Percentiles rank a stretch among this genome's conserved stretches.
Evolutionary conservation across 2,888 invertebrate species (phyloP).

Genomic region (Megamerina dolium): DNA sequence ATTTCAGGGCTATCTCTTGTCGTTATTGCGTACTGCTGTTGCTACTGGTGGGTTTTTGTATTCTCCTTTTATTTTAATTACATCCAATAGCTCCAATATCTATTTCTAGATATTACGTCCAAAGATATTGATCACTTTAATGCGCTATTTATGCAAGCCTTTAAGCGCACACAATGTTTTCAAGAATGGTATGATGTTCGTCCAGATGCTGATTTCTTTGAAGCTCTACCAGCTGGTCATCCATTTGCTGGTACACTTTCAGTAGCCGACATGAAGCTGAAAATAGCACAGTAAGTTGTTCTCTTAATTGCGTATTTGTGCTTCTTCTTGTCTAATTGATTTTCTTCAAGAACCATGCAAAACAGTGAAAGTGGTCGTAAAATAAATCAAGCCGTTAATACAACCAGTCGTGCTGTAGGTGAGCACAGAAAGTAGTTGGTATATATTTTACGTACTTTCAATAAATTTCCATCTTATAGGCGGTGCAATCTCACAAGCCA

Average conservation of each 20-base stretch:
- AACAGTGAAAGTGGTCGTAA: slow-evolving; percentile 90
- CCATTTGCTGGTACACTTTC: slow-evolving; percentile 92
- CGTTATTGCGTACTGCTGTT: slow-evolving; percentile 64
- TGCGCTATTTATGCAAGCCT: slow-evolving; percentile 72
- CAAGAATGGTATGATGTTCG: slow-evolving; percentile 70
- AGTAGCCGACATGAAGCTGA: slow-evolving; percentile 88
- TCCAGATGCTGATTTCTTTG: slow-evolving; percentile 61
- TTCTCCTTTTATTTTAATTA: slow-evolving; percentile 47
- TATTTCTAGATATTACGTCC: slow-evolving; percentile 57
- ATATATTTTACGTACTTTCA: neutral
- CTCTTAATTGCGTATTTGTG: too few species aligned
- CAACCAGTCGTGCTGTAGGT: slow-evolving; percentile 84
- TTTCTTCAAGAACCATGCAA: slow-evolving; percentile 75
- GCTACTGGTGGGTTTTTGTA: slow-evolving; percentile 47
- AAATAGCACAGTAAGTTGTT: slow-evolving; percentile 84
- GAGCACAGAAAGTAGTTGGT: slow-evolving; percentile 9
- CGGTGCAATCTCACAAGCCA: slow-evolving; percentile 79
- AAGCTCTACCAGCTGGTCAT: slow-evolving; percentile 73
- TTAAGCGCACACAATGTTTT: slow-evolving; percentile 84
- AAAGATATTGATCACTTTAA: slow-evolving; percentile 87
- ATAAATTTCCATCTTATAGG: slow-evolving; percentile 51
- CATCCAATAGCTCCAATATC: too few species aligned
- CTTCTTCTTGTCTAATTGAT: too few species aligned
- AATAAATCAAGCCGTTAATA: slow-evolving; percentile 85
- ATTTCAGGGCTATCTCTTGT: slow-evolving; percentile 79